phyloP scores from a whole-genome alignment of 2,797 vertebrate species.

The Trematomus bernacchii region DNA sequence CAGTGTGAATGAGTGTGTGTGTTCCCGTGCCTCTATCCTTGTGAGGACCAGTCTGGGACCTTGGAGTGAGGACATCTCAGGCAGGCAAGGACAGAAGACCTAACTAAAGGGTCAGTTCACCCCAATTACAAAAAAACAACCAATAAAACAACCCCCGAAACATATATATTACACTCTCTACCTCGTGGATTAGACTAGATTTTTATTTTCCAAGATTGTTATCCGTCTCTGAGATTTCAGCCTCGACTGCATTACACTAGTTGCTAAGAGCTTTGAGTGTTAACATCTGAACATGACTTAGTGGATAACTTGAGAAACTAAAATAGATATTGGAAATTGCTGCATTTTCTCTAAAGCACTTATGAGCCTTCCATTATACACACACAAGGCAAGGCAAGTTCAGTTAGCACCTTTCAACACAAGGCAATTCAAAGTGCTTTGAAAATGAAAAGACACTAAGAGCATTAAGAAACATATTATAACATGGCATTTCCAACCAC shows the following conservation, averaged over 20 bases:
- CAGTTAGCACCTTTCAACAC: too few species aligned
- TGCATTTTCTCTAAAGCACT: not conserved
- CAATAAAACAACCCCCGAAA: not conserved
- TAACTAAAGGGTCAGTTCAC: slow-evolving; percentile 6
- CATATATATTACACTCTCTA: not conserved
- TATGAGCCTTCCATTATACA: not conserved
- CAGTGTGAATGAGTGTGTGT: slow-evolving; percentile 27
- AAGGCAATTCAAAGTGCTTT: too few species aligned
- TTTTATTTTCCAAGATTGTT: not conserved
- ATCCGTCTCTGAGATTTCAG: not conserved
- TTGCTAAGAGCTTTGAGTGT: not conserved
- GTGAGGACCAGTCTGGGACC: slow-evolving; percentile 31
- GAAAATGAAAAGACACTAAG: too few species aligned
- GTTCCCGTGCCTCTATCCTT: slow-evolving; percentile 21
- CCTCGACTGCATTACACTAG: not conserved
- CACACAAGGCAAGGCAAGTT: not conserved
- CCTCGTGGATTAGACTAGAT: not conserved
- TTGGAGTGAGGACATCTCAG: slow-evolving; percentile 35
- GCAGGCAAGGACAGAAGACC: slow-evolving; percentile 10
- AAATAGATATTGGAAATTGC: not conserved
- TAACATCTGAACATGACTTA: not conserved
- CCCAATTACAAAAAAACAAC: not conserved
- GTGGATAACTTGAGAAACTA: not conserved
- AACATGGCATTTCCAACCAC: too few species aligned
- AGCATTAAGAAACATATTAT: too few species aligned